These are phyloP conservation scores for Zygaena filipendulae DNA, from an alignment of 2,888 invertebrate species.

Conservation along the genomic window DNA sequence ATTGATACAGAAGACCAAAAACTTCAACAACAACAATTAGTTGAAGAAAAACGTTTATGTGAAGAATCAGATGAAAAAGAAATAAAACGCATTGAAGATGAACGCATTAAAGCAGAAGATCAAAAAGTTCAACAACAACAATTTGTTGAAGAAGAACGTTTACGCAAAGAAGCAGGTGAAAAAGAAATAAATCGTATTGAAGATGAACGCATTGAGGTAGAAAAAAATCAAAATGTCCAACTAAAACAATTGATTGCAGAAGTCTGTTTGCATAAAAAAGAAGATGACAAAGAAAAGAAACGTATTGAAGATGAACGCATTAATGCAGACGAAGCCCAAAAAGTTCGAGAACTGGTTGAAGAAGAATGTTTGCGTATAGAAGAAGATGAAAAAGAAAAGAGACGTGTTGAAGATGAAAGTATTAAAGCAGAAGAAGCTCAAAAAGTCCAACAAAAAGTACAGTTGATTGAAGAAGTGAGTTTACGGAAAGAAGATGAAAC, in stretches of 20 bases:
- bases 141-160: constrained; percentile 4
- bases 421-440: no score
- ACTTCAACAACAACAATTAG: constrained; percentile 15
- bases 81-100: no score
- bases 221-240: constrained; percentile 6
- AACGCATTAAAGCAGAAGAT: no score
- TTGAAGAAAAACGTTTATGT: no score
- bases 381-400: background rate
- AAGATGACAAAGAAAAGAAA: constrained; percentile 13
- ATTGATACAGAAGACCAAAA: background rate
- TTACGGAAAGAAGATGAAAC: background rate
- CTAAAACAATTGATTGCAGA: no score
- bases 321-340: background rate
- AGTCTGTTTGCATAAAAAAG: constrained; percentile 4
- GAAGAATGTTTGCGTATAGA: constrained; percentile 1
- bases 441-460: no score
- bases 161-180: background rate
- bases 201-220: background rate
- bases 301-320: constrained; percentile 5
- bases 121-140: no score
- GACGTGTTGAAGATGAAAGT: constrained; percentile 10
- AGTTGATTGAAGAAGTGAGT: background rate
- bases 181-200: constrained; percentile 1
- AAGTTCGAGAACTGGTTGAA: background rate
- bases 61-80: constrained; percentile 13